Base-by-base conservation (phyloP, 2,797 vertebrate genomes). In the Gallinago nigripennis region DNA sequence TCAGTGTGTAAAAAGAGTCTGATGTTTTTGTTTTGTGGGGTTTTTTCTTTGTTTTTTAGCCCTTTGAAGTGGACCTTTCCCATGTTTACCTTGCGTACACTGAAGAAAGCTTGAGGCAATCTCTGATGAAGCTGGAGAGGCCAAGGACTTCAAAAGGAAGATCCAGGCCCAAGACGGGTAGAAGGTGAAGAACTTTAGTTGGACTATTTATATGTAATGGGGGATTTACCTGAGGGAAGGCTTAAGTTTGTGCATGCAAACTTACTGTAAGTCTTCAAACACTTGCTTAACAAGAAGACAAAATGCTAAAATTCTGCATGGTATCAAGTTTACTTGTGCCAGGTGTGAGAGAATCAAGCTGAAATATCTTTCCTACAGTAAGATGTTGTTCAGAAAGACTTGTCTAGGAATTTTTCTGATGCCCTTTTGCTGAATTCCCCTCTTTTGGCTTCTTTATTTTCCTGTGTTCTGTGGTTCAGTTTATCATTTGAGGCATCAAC, bases 11-110 rank as follows among this genome's bases (percentile, higher is more conserved):
- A 69, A 89, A 45, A 37, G 12, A 50, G 48, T 91, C 50, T 90
- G 79, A 43, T 86, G 4, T 37, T 39, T 75, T 88, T 24, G 19
- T 78, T 76, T 57, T 72, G 46, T 0, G 46, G 48, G 37, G 10
- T 17, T 41, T 7, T 12, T 77, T 83, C 82, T 48, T 71, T 83
- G 45, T 95, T 50, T 65, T 65, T 39, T 68, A 99, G 99, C 99
- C 99, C 7, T 99, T 99, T 93, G 99, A 99, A 97, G 99, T 99
- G 96, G 99, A 99, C 92, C 98, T 99, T 94, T 99, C 99, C 70
- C 99, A 99, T 5, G 99, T 99, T 88, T 99, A 99, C 95, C 97
- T 99, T 63, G 99, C 99, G 86, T 99, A 99, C 94, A 99, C 99
- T 4, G 99, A 99, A 93, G 99, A 99, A 95, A 99, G 99, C 96